A percentile compares a stretch with the other conserved stretches of the same genome.
phyloP scores from a whole-genome alignment of 2,113 vertebrate species.

The Pagrus major region DNA sequence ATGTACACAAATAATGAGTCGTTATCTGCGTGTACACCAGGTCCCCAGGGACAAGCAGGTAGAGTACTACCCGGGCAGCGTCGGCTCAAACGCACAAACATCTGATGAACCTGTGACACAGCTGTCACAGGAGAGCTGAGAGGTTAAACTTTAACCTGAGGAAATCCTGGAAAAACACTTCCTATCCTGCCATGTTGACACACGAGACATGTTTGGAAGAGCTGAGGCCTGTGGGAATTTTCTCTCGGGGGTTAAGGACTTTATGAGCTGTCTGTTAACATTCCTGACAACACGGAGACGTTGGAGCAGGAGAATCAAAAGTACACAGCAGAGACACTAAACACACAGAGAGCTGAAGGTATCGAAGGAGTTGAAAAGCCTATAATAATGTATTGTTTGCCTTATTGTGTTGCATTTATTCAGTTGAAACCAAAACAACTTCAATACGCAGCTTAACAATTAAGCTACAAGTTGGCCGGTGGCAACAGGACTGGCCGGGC shows the following conservation, averaged over 20 bases:
- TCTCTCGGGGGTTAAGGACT: slow-evolving; percentile 18
- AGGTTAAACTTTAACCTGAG: slow-evolving; percentile 70
- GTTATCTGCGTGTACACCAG: neutral
- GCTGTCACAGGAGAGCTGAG: neutral
- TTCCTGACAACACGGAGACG: slow-evolving; percentile 16
- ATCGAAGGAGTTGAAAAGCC: neutral
- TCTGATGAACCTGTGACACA: slow-evolving; percentile 31
- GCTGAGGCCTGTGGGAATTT: slow-evolving; percentile 52
- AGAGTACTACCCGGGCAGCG: neutral
- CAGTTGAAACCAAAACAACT: slow-evolving; percentile 1
- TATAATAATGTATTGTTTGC: neutral
- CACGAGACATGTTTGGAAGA: neutral
- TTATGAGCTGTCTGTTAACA: slow-evolving; percentile 12
- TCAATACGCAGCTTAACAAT: slow-evolving; percentile 9
- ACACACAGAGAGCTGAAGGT: neutral
- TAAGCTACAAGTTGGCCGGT: neutral
- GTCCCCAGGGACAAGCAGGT: neutral
- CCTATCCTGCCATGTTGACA: slow-evolving; percentile 46
- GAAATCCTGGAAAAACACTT: slow-evolving; percentile 71
- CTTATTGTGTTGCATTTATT: neutral
- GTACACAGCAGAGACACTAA: neutral
- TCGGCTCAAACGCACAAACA: slow-evolving; percentile 31
- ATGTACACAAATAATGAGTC: slow-evolving; percentile 2
- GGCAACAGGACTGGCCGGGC: neutral
- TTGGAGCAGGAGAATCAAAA: neutral